Percentiles rank a stretch among this genome's conserved stretches.
These are phyloP conservation scores for Morinoia aosen DNA, from an alignment of 2,888 invertebrate species.

Conservation along the genomic window DNA sequence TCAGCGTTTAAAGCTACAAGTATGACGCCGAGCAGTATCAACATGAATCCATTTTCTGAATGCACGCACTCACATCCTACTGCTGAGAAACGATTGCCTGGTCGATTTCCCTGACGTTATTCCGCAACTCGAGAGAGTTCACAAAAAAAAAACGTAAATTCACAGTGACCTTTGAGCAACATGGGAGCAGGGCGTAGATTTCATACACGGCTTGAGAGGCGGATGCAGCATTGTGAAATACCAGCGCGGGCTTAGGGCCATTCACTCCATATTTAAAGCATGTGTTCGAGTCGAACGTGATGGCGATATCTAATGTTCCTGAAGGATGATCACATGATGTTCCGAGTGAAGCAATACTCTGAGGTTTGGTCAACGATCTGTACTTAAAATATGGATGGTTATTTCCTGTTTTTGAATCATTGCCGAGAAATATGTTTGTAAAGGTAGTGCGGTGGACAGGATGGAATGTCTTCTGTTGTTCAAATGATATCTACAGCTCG, in stretches of 20 bases:
- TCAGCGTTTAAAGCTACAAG: background rate
- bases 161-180: background rate
- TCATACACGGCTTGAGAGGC: background rate
- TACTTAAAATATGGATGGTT: too few relatives aligned
- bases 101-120: background rate
- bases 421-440: too few relatives aligned
- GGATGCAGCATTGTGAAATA: background rate
- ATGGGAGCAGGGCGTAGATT: background rate
- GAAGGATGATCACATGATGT: background rate
- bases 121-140: background rate
- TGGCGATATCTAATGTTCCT: background rate
- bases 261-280: background rate
- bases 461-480: background rate
- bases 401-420: too few relatives aligned
- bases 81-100: background rate
- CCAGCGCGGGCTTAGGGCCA: background rate
- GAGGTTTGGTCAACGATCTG: too few relatives aligned
- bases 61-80: background rate
- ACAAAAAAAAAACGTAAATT: background rate
- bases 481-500: background rate
- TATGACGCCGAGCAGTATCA: background rate
- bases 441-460: too few relatives aligned
- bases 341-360: too few relatives aligned
- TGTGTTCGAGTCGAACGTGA: background rate
- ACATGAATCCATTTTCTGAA: background rate